Evolutionary conservation across 2,888 invertebrate genomes (phyloP).

Genomic region (Cheilosia vulpina): DNA sequence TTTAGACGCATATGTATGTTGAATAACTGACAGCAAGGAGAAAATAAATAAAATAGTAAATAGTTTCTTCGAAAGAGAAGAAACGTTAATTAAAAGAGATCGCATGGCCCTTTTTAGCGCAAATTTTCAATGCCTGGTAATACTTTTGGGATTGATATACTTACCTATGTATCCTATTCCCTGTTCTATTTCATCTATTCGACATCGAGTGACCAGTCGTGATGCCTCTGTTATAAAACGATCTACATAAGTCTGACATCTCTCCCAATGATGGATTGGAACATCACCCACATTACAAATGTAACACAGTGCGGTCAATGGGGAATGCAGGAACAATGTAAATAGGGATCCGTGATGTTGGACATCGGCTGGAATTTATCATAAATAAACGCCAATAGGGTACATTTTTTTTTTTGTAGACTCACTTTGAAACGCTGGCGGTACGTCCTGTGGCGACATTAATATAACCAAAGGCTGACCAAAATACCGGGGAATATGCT

Average conservation of each 20-base stretch:
- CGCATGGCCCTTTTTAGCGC: no score
- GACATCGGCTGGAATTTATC: constrained; percentile 86
- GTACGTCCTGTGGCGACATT: constrained; percentile 96
- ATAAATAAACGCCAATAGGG: neutral
- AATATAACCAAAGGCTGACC: constrained; percentile 96
- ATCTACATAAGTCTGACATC: constrained; percentile 94
- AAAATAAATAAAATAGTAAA: no score
- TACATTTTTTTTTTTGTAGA: neutral
- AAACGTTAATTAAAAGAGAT: no score
- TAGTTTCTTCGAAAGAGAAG: no score
- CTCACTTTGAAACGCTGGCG: constrained; percentile 91
- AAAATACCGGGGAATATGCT: constrained; percentile 95
- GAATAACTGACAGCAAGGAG: no score
- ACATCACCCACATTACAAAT: constrained; percentile 94
- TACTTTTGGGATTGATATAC: neutral
- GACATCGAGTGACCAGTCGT: constrained; percentile 90
- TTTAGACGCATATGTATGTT: no score
- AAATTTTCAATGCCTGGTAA: neutral
- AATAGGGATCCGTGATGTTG: constrained; percentile 96
- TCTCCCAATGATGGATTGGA: constrained; percentile 94
- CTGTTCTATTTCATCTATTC: constrained; percentile 88
- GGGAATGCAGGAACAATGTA: constrained; percentile 97
- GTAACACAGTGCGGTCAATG: constrained; percentile 95
- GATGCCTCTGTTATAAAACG: constrained; percentile 95
- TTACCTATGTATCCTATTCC: constrained; percentile 83